Conservation (phyloP, 2,113 vertebrate genomes). For the Pluvianellus socialis region DNA sequence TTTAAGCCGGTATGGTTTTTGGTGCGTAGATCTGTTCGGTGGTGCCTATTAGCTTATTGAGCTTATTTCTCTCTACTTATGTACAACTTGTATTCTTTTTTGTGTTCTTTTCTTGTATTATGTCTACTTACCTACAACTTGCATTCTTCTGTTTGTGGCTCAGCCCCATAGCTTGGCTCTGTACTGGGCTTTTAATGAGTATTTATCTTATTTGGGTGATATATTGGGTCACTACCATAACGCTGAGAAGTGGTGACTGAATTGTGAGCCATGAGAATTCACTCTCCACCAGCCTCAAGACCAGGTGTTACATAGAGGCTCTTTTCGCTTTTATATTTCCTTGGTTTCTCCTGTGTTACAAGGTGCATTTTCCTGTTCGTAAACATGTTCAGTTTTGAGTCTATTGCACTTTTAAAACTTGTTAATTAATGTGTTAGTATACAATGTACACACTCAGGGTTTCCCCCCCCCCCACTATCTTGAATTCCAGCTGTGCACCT, state of each 20-base stretch:
- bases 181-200: neutral
- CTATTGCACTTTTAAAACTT: neutral
- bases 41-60: accelerated
- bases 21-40: neutral
- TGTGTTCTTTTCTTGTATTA: neutral
- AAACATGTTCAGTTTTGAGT: neutral
- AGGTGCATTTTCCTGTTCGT: neutral
- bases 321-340: neutral
- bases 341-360: neutral
- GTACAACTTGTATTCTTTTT: neutral
- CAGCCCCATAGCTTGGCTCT: neutral
- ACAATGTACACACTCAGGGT: neutral
- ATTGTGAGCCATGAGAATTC: neutral
- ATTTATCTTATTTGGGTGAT: neutral
- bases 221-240: neutral
- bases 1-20: neutral
- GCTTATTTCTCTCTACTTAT: neutral
- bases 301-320: neutral
- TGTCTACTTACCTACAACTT: neutral
- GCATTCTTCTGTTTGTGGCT: neutral
- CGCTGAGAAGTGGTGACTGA: neutral
- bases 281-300: neutral
- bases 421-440: neutral
- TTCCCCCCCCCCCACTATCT: neutral
- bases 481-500: neutral